These are phyloP conservation scores for Origma solitaria DNA, from an alignment of 2,113 vertebrate species.

Conservation along the genomic window DNA sequence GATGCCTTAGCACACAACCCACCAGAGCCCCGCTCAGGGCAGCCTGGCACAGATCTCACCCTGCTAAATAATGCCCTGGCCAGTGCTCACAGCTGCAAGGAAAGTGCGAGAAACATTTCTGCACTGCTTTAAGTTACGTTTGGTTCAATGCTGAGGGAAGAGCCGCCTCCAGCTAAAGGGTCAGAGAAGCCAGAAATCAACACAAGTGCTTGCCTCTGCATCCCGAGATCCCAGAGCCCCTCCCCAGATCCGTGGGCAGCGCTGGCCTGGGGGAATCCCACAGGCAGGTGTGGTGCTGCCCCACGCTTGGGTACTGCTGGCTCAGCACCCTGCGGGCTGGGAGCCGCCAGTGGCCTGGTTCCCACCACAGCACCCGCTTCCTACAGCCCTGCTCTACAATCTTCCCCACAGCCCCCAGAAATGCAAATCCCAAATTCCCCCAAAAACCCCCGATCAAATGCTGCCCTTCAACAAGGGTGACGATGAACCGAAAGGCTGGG, in stretches of 20 bases:
- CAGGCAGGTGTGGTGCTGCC: neutral
- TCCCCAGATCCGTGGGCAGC: neutral
- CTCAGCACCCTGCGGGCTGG: neutral
- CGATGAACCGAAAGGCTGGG: fast-evolving
- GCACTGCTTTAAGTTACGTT: slow-evolving; percentile 50
- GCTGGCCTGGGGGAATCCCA: neutral
- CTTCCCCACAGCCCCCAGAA: neutral
- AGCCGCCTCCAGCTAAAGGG: slow-evolving; percentile 65
- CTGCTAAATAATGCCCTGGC: slow-evolving; percentile 54
- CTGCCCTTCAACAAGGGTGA: neutral
- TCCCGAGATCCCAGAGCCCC: slow-evolving; percentile 5
- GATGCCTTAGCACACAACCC: fast-evolving
- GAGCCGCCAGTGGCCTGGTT: neutral
- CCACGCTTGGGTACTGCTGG: neutral
- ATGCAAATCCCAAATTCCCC: neutral
- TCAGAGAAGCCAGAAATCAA: slow-evolving; percentile 70
- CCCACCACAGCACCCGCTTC: neutral
- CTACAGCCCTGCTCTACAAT: neutral
- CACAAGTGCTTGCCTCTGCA: neutral
- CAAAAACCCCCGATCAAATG: neutral
- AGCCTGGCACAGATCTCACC: neutral
- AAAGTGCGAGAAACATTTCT: slow-evolving; percentile 45
- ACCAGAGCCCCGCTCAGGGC: neutral
- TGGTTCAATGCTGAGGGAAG: slow-evolving; percentile 51
- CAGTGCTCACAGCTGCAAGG: slow-evolving; percentile 22